phyloP scores from a whole-genome alignment of 2,888 invertebrate genomes.

The Dolomedes plantarius region DNA sequence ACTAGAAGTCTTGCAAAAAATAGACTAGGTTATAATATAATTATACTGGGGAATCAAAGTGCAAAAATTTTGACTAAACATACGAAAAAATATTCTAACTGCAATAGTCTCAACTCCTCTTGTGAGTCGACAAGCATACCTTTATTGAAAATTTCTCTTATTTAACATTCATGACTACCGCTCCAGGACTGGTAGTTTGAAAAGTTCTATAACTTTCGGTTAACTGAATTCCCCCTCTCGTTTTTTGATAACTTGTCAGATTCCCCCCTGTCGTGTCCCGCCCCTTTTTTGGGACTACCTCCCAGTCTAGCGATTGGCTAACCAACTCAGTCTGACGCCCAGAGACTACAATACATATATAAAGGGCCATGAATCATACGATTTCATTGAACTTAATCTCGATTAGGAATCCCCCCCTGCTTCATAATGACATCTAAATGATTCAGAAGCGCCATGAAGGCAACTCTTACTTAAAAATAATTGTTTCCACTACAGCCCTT shows the following conservation, averaged over 20 bases:
- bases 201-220: not conserved
- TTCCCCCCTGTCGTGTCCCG: not conserved
- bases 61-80: too few species aligned
- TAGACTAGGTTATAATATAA: too few species aligned
- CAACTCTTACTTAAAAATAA: too few species aligned
- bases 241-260: not conserved
- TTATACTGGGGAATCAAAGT: too few species aligned
- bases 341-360: not conserved
- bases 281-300: not conserved
- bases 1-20: too few species aligned
- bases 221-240: not conserved
- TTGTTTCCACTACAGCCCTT: too few species aligned
- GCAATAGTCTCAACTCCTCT: too few species aligned
- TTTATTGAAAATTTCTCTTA: not conserved
- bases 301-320: not conserved
- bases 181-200: not conserved
- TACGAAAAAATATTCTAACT: too few species aligned
- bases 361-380: constrained; percentile 1
- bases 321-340: not conserved
- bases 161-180: not conserved
- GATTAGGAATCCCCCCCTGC: not conserved
- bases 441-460: not conserved
- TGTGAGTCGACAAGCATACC: too few species aligned
- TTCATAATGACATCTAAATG: not conserved
- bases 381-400: constrained; percentile 8